These are phyloP conservation scores for Carterocephalus palaemon DNA, from an alignment of 2,888 invertebrate genomes.

Conservation along the genomic window DNA sequence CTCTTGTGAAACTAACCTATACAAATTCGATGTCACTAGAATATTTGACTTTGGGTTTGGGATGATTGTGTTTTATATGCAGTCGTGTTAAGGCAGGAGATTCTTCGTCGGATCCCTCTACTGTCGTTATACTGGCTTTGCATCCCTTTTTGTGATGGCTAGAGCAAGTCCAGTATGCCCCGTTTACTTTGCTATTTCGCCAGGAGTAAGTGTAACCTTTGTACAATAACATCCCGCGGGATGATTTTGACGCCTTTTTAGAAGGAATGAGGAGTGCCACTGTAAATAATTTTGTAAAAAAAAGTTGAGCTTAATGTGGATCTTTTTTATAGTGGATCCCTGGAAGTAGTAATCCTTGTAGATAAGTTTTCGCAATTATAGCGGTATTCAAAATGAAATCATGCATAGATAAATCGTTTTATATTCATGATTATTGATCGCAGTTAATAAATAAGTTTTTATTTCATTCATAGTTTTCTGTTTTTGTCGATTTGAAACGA, in stretches of 20 bases:
- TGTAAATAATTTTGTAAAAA: too few relatives aligned
- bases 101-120: constrained; percentile 39
- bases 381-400: too few relatives aligned
- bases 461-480: too few relatives aligned
- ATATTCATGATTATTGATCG: too few relatives aligned
- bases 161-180: constrained; percentile 62
- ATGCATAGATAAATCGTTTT: too few relatives aligned
- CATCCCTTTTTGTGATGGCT: constrained; percentile 63
- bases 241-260: constrained; percentile 37
- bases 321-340: too few relatives aligned
- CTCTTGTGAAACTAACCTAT: too few relatives aligned
- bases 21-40: constrained; percentile 36
- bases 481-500: too few relatives aligned
- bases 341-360: too few relatives aligned
- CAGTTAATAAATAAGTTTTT: too few relatives aligned
- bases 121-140: constrained; percentile 50
- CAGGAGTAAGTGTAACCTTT: constrained; percentile 55
- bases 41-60: constrained; percentile 41
- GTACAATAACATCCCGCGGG: constrained; percentile 48
- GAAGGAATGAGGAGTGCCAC: constrained; percentile 51
- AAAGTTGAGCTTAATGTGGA: too few relatives aligned
- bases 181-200: constrained; percentile 47
- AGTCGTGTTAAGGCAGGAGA: constrained; percentile 40
- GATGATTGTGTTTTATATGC: constrained; percentile 47
- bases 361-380: too few relatives aligned